Evolutionary conservation across 2,797 vertebrate genomes (phyloP).

Genomic region (Cuculus canorus): DNA sequence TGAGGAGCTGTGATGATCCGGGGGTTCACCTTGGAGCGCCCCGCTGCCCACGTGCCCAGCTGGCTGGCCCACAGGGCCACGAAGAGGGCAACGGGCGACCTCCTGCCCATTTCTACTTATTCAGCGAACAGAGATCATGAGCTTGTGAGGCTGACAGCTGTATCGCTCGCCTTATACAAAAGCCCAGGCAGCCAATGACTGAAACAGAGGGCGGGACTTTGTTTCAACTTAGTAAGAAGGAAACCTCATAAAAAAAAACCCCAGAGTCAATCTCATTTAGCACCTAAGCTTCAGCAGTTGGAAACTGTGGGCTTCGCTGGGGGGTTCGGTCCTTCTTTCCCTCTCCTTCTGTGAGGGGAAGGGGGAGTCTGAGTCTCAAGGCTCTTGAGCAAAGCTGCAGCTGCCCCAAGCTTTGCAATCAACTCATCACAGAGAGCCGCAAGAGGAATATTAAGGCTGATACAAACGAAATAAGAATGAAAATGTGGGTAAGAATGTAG

Average conservation of each 20-base stretch:
- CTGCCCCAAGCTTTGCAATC: fast-evolving
- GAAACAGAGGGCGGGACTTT: background rate
- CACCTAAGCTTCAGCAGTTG: too few relatives aligned
- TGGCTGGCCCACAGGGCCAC: conserved; percentile 15
- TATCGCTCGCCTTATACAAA: background rate
- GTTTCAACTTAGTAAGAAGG: too few relatives aligned
- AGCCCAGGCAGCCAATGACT: background rate
- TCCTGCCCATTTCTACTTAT: background rate
- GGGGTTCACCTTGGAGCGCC: conserved; percentile 43
- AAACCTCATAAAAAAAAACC: too few relatives aligned
- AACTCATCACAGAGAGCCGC: background rate
- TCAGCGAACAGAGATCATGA: background rate
- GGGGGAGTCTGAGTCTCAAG: background rate
- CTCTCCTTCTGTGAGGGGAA: background rate
- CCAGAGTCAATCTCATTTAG: fast-evolving
- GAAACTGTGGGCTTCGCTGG: background rate
- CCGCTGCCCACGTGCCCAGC: background rate
- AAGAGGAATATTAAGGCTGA: background rate
- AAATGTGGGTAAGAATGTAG: background rate
- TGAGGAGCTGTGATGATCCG: conserved; percentile 21
- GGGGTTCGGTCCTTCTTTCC: background rate
- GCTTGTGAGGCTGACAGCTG: background rate
- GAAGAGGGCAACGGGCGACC: background rate
- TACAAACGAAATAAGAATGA: fast-evolving
- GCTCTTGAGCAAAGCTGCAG: background rate